Percentiles rank a stretch among this genome's conserved stretches.
Conservation (phyloP, 2,797 vertebrate genomes). For the Xiphophorus birchmanni region DNA sequence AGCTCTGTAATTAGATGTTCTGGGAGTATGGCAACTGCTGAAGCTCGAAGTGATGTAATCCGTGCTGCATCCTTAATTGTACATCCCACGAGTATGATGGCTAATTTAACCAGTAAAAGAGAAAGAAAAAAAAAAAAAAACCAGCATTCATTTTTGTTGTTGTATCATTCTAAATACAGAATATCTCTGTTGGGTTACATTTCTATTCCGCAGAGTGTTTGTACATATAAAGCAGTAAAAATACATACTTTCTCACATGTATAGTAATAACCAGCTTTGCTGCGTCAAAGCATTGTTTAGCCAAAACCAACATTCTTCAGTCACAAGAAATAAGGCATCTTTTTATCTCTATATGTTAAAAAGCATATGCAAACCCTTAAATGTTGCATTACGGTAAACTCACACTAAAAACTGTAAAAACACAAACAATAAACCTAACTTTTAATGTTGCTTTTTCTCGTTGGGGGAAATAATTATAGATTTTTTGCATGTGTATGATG, state of each 20-base stretch:
- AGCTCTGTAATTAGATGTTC: constrained; percentile 65
- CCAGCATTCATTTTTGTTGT: neutral
- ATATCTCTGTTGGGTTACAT: constrained; percentile 23
- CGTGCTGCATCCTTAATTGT: constrained; percentile 54
- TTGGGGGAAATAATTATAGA: neutral
- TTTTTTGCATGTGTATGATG: neutral
- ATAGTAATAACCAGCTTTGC: neutral
- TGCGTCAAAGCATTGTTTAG: neutral
- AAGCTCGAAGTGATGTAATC: constrained; percentile 68
- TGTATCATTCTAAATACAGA: constrained; percentile 23
- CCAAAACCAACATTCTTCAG: neutral
- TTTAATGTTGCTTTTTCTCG: neutral
- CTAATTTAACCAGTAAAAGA: constrained; percentile 45
- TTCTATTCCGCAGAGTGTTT: constrained; percentile 25
- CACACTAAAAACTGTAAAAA: neutral
- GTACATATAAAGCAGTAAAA: constrained; percentile 11
- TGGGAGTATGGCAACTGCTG: constrained; percentile 53
- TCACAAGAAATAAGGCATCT: neutral
- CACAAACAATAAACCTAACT: neutral
- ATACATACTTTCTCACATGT: constrained; percentile 19
- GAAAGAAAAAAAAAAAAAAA: constrained; percentile 5
- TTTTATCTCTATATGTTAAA: neutral
- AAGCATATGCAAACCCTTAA: neutral
- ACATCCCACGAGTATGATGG: constrained; percentile 45
- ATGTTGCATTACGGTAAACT: neutral